Conservation (phyloP, 2,888 invertebrate genomes). For the Geotrupes spiniger region DNA sequence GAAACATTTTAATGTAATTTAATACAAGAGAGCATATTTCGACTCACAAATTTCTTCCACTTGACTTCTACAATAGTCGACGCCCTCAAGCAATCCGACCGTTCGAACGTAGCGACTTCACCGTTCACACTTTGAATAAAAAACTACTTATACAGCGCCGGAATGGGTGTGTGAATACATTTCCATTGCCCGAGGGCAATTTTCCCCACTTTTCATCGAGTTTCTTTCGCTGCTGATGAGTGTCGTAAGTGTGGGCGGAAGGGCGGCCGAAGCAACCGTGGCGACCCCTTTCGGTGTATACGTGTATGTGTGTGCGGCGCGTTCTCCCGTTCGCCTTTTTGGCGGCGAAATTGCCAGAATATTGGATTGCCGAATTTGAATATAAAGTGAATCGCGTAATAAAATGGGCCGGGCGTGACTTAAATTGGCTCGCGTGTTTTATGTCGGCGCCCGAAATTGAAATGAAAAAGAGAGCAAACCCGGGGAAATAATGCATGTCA, state of each 20-base stretch:
- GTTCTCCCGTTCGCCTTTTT: constrained; percentile 16
- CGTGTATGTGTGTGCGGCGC: constrained; percentile 10
- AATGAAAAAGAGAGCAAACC: no score
- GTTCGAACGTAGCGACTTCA: constrained; percentile 41
- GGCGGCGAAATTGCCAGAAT: constrained; percentile 50
- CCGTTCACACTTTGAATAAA: constrained; percentile 40
- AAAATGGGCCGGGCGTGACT: constrained; percentile 27
- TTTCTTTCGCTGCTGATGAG: constrained; percentile 24
- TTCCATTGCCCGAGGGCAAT: constrained; percentile 41
- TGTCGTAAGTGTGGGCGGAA: constrained; percentile 8
- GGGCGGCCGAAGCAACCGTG: neutral
- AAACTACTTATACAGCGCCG: constrained; percentile 43
- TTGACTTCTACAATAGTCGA: no score
- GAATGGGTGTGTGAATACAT: constrained; percentile 42
- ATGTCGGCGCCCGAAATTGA: neutral
- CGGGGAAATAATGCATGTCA: no score
- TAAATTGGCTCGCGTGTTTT: constrained; percentile 21
- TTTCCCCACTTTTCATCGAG: constrained; percentile 40
- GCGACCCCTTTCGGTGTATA: no score
- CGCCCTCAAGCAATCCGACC: constrained; percentile 33
- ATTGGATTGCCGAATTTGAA: constrained; percentile 51
- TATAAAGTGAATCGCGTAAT: constrained; percentile 49
- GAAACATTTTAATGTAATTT: no score
- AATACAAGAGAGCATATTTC: no score
- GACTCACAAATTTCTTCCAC: no score